These are phyloP conservation scores for Sparidentex hasta DNA, from an alignment of 2,797 vertebrate genomes.

Conservation along the genomic window DNA sequence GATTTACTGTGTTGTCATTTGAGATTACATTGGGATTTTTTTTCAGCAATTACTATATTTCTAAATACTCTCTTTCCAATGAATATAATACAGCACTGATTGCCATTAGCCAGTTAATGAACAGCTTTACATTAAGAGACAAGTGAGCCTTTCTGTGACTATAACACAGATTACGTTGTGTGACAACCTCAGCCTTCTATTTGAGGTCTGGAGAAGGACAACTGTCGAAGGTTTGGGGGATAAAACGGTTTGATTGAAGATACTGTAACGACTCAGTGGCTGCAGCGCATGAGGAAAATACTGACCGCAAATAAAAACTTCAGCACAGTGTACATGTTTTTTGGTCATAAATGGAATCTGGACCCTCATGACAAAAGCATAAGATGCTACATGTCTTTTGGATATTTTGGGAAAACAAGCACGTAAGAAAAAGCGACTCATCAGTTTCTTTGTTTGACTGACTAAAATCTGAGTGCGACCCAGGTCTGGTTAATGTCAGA, in stretches of 20 bases:
- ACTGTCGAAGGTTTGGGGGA: neutral
- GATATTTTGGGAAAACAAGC: neutral
- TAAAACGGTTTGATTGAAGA: neutral
- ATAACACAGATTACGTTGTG: neutral
- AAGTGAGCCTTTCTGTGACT: neutral
- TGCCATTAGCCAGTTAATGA: neutral
- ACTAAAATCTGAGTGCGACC: constrained; percentile 7
- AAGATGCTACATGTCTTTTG: neutral
- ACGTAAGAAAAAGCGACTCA: neutral
- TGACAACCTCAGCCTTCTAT: neutral
- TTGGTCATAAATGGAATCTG: neutral
- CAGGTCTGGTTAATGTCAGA: constrained; percentile 28
- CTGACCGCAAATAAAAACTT: too few species aligned
- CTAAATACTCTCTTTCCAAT: neutral
- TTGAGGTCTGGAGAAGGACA: neutral
- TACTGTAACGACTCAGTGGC: neutral
- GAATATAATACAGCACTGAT: neutral
- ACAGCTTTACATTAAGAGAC: neutral
- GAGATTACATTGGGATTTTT: neutral
- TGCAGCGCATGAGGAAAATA: neutral
- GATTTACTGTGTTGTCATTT: neutral
- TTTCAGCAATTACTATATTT: neutral
- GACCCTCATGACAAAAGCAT: neutral
- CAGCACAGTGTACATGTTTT: neutral
- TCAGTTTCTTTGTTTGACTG: neutral